These are phyloP conservation scores for Cotesia glomerata DNA, from an alignment of 1,140 invertebrate species.

Conservation along the genomic window DNA sequence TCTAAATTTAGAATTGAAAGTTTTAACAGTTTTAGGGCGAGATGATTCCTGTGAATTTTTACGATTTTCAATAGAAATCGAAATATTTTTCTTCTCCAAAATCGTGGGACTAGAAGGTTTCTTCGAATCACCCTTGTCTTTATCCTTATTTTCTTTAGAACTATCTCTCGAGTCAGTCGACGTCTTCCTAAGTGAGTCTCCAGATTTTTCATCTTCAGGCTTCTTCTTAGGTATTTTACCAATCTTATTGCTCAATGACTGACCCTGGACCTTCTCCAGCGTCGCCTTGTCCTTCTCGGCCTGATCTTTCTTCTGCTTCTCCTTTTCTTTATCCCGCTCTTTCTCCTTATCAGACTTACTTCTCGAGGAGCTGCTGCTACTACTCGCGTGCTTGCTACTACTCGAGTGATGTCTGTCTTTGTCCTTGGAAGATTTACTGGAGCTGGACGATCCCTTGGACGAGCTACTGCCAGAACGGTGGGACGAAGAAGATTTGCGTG, in stretches of 20 bases:
- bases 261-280: conserved; percentile 70
- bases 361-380: conserved; percentile 30
- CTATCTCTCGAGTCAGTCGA: conserved; percentile 53
- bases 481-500: conserved; percentile 51
- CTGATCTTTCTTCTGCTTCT: conserved; percentile 63
- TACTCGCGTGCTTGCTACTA: conserved; percentile 52
- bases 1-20: conserved; percentile 85
- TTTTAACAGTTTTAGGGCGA: conserved; percentile 85
- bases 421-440: conserved; percentile 57
- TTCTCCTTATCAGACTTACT: conserved; percentile 56
- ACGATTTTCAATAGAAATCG: conserved; percentile 79
- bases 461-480: conserved; percentile 47
- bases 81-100: conserved; percentile 71
- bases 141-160: conserved; percentile 56
- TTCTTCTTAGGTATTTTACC: conserved; percentile 79
- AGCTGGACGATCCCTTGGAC: conserved; percentile 44
- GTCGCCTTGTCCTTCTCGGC: conserved; percentile 74
- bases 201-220: conserved; percentile 58
- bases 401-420: conserved; percentile 54
- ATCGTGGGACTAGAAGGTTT: conserved; percentile 39
- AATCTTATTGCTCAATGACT: conserved; percentile 70
- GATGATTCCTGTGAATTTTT: conserved; percentile 69
- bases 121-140: conserved; percentile 53
- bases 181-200: conserved; percentile 43
- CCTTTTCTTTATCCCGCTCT: conserved; percentile 62